phyloP scores from a whole-genome alignment of 2,888 invertebrate genomes.

The Sinhomidia bicolor region DNA sequence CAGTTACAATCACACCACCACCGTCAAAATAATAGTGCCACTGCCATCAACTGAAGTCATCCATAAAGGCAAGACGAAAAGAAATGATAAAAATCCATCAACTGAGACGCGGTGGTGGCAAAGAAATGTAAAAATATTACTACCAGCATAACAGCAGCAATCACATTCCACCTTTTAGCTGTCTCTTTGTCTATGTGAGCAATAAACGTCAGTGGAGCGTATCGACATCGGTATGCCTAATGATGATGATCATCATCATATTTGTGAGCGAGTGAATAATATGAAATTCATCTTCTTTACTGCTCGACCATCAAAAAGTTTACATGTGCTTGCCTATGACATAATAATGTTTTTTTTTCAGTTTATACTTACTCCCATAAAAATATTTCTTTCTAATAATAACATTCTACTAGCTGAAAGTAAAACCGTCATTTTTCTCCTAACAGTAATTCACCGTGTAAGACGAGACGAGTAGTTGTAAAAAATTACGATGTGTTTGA shows the following conservation, averaged over 20 bases:
- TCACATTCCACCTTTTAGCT: constrained; percentile 19
- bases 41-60: constrained; percentile 15
- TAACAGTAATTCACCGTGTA: constrained; percentile 17
- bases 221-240: constrained; percentile 28
- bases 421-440: constrained; percentile 16
- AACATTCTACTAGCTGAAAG: constrained; percentile 29
- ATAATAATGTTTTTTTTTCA: constrained; percentile 27
- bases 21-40: constrained; percentile 30
- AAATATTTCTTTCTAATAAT: constrained; percentile 10
- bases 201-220: constrained; percentile 47
- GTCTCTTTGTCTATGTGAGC: constrained; percentile 23
- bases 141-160: not conserved
- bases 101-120: not conserved
- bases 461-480: not conserved
- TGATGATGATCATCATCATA: not conserved
- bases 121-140: constrained; percentile 28
- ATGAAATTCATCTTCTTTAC: constrained; percentile 59
- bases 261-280: not conserved
- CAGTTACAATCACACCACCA: too few relatives aligned
- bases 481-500: not conserved
- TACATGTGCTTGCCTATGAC: constrained; percentile 27
- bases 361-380: not conserved
- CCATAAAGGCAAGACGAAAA: constrained; percentile 4
- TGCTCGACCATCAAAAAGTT: constrained; percentile 37
- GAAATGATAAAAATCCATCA: constrained; percentile 35